Percentiles rank a stretch among this genome's conserved stretches.
These are phyloP conservation scores for Sebastes cheni DNA, from an alignment of 2,797 vertebrate species.

Conservation along the genomic window DNA sequence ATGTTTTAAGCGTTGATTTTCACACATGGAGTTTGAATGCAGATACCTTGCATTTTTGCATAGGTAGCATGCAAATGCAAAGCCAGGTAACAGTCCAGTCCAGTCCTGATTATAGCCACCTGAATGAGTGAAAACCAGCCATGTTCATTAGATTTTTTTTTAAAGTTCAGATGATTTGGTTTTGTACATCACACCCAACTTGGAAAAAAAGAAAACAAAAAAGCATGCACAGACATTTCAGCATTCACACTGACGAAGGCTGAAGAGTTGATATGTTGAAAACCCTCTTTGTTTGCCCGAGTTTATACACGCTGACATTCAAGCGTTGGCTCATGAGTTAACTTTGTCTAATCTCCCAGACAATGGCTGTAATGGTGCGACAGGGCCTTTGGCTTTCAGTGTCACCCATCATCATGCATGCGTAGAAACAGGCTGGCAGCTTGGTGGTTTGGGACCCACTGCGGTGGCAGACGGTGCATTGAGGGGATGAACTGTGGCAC, in stretches of 20 bases:
- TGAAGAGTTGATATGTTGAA: neutral
- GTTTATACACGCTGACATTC: slow-evolving; percentile 19
- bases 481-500: slow-evolving; percentile 39
- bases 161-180: neutral
- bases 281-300: neutral
- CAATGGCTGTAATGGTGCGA: slow-evolving; percentile 53
- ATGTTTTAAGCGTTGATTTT: neutral
- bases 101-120: neutral
- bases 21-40: neutral
- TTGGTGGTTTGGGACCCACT: slow-evolving; percentile 51
- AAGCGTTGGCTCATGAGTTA: slow-evolving; percentile 33
- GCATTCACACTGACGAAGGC: neutral
- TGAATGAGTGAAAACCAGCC: neutral
- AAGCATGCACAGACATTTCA: neutral
- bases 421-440: slow-evolving; percentile 54
- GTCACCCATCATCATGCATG: slow-evolving; percentile 59
- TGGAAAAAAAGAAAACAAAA: neutral
- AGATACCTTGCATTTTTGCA: neutral
- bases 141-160: neutral
- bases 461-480: slow-evolving; percentile 59
- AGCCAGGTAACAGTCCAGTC: neutral
- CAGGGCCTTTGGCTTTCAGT: slow-evolving; percentile 51
- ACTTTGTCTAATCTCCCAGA: slow-evolving; percentile 52
- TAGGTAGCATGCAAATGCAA: neutral
- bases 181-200: neutral